Percentiles rank a stretch among this genome's conserved stretches.
Evolutionary conservation across 2,797 vertebrate species (phyloP).

Genomic region (Urophycis tenuis): DNA sequence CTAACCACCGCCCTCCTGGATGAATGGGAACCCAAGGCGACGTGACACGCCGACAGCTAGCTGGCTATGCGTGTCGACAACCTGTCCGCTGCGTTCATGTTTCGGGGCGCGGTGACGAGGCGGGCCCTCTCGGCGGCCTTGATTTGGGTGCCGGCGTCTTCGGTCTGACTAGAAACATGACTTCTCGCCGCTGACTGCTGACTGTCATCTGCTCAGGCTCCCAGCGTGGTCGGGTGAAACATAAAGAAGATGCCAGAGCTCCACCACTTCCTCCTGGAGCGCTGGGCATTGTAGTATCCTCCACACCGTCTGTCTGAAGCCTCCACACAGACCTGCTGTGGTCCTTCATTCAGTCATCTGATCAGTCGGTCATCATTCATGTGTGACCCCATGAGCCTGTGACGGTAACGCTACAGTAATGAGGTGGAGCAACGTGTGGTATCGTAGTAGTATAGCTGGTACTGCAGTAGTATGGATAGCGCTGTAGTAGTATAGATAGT

Average conservation of each 20-base stretch:
- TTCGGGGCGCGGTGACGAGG: not conserved
- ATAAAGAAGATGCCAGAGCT: conserved; percentile 82
- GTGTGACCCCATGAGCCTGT: not conserved
- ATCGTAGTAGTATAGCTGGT: too few species aligned
- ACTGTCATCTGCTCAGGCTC: conserved; percentile 63
- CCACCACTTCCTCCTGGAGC: conserved; percentile 75
- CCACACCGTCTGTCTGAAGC: not conserved
- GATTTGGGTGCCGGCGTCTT: not conserved
- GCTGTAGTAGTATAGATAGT: too few species aligned
- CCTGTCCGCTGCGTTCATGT: not conserved
- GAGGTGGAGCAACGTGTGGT: not conserved
- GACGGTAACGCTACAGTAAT: not conserved
- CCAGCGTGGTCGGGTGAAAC: conserved; percentile 78
- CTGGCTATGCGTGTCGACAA: not conserved
- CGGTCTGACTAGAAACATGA: not conserved
- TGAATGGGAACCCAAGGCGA: not conserved
- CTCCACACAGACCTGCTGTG: not conserved
- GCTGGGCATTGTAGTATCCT: conserved; percentile 80
- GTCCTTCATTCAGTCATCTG: not conserved
- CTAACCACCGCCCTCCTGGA: too few species aligned
- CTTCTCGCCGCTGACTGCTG: conserved; percentile 24
- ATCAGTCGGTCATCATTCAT: not conserved
- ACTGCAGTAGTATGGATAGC: too few species aligned
- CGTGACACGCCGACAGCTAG: not conserved
- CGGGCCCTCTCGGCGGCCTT: not conserved